These are phyloP conservation scores for Orthonevra nobilis DNA, from an alignment of 2,888 invertebrate genomes.

Conservation along the genomic window DNA sequence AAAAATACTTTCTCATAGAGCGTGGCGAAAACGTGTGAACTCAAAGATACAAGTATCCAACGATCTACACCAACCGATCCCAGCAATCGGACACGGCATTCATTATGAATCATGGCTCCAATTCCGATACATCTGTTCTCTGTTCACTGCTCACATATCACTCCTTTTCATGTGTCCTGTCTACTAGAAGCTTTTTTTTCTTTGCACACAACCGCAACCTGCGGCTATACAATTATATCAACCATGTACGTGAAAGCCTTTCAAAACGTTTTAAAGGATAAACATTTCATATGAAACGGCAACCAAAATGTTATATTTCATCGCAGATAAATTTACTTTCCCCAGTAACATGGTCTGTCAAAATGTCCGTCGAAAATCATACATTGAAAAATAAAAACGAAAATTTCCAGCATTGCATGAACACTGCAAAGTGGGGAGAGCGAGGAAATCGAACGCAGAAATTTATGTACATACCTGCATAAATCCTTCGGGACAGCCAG, in stretches of 20 bases:
- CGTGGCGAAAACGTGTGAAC: too few species aligned
- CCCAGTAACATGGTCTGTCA: conserved; percentile 36
- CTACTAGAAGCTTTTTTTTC: not conserved
- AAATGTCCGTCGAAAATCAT: conserved; percentile 48
- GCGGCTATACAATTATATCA: conserved; percentile 1
- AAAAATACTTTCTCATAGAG: too few species aligned
- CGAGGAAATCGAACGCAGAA: too few species aligned
- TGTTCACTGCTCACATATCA: not conserved
- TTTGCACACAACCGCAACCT: conserved; percentile 1
- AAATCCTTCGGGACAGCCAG: conserved; percentile 93
- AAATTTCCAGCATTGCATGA: not conserved
- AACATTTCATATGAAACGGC: conserved; percentile 42
- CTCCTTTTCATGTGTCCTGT: not conserved
- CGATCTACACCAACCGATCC: too few species aligned
- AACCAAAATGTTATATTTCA: conserved; percentile 31
- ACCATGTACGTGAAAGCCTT: conserved; percentile 6
- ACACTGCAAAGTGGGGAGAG: conserved; percentile 11
- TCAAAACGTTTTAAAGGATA: conserved; percentile 19
- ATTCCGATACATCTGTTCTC: not conserved
- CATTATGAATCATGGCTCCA: too few species aligned
- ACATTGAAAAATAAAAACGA: not conserved
- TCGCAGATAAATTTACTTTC: conserved; percentile 25
- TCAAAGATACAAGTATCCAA: too few species aligned
- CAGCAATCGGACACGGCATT: too few species aligned
- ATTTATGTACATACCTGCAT: conserved; percentile 85